phyloP scores from a whole-genome alignment of 2,113 vertebrate genomes.

The Casuarius casuarius region DNA sequence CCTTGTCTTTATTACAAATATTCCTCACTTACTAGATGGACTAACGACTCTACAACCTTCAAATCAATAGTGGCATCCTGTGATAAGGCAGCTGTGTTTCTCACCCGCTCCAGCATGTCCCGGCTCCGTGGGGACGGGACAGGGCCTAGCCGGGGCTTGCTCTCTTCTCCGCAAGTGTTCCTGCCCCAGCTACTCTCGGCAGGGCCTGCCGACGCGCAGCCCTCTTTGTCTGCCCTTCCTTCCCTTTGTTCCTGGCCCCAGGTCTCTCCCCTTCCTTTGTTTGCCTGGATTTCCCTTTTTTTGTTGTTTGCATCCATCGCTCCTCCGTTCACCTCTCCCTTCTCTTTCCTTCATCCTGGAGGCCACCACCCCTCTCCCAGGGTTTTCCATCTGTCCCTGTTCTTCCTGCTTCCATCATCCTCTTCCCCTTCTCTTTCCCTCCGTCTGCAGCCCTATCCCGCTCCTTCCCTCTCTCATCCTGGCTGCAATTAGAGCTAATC shows the following conservation, averaged over 20 bases:
- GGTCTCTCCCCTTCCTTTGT: constrained; percentile 26
- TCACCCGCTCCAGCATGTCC: not conserved
- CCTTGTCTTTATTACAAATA: constrained; percentile 25
- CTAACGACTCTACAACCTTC: constrained; percentile 36
- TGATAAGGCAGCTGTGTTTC: not conserved
- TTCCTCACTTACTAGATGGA: not conserved
- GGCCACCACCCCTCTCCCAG: not conserved
- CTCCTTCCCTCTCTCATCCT: constrained; percentile 33
- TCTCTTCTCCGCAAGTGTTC: not conserved
- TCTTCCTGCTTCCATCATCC: not conserved
- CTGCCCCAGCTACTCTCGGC: accelerated
- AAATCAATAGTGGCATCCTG: not conserved
- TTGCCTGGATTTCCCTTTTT: not conserved
- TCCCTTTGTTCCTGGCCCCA: constrained; percentile 49
- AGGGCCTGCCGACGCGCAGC: not conserved
- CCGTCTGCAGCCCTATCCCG: accelerated
- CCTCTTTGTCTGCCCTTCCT: constrained; percentile 50
- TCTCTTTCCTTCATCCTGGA: accelerated
- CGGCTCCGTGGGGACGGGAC: accelerated
- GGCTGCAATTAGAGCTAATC: constrained; percentile 82
- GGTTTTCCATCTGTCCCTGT: not conserved
- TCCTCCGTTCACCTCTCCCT: not conserved
- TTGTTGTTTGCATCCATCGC: not conserved
- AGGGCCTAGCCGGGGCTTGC: not conserved
- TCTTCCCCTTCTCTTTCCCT: not conserved